These are phyloP conservation scores for Mugil cephalus DNA, from an alignment of 2,113 vertebrate genomes.

Conservation along the genomic window DNA sequence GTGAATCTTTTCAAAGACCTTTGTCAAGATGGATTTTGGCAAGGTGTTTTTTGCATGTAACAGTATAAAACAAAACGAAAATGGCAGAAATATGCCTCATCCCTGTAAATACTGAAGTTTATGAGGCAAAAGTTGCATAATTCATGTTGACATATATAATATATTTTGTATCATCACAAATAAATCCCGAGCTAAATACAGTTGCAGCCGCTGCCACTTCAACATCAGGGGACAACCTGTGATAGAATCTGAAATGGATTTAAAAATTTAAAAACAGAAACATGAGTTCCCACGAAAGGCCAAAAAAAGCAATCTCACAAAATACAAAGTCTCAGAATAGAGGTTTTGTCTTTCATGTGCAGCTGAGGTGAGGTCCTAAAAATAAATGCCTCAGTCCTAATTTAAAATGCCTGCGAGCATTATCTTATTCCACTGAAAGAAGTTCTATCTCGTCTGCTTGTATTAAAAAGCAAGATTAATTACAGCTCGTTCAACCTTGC, in stretches of 20 bases:
- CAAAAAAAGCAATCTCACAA: too few species aligned
- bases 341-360: background rate
- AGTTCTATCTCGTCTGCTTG: conserved; percentile 13
- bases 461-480: conserved; percentile 5
- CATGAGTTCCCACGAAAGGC: too few species aligned
- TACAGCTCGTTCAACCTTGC: conserved; percentile 14
- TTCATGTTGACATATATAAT: conserved; percentile 13
- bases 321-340: background rate
- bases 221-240: background rate
- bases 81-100: conserved; percentile 10
- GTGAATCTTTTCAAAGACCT: too few species aligned
- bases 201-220: background rate
- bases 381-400: too few species aligned
- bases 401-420: background rate
- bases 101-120: conserved; percentile 22
- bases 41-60: too few species aligned
- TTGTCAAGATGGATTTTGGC: too few species aligned
- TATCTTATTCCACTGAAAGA: background rate
- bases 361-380: background rate
- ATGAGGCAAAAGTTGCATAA: conserved; percentile 19
- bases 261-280: background rate
- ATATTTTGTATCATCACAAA: conserved; percentile 12
- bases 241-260: background rate
- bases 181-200: conserved; percentile 22
- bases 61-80: too few species aligned